These are phyloP conservation scores for Fragum whitleyi DNA, from an alignment of 2,888 invertebrate genomes.

Conservation along the genomic window DNA sequence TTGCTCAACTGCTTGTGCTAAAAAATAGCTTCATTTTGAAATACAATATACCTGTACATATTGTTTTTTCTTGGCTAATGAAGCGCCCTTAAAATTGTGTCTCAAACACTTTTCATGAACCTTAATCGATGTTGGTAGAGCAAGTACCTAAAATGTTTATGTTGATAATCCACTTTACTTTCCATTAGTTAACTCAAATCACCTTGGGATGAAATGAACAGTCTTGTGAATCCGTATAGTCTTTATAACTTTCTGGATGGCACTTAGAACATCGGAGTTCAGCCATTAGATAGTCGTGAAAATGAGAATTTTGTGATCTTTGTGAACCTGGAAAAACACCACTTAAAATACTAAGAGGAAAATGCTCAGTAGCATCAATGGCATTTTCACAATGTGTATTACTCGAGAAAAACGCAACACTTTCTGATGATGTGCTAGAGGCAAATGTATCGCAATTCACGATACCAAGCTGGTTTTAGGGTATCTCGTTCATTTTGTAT, in stretches of 20 bases:
- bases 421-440: background rate
- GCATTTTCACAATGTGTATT: background rate
- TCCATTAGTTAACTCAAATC: background rate
- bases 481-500: background rate
- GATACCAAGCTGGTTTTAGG: background rate
- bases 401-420: background rate
- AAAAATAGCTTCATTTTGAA: no score
- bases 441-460: background rate
- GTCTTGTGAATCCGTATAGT: slow-evolving; percentile 10
- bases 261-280: background rate
- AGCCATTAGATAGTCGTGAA: slow-evolving; percentile 11
- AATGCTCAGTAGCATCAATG: background rate
- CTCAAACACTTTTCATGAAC: no score
- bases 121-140: slow-evolving; percentile 7
- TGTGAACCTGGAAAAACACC: background rate
- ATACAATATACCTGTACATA: no score
- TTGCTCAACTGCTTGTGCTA: no score
- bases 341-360: slow-evolving; percentile 3
- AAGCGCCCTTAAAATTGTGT: no score
- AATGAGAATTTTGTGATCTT: background rate
- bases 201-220: background rate
- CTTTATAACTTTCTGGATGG: slow-evolving; percentile 21
- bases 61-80: no score
- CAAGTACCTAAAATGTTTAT: slow-evolving; percentile 7
- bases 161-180: slow-evolving; percentile 11